These are phyloP conservation scores for Seira ritae DNA, from an alignment of 2,888 invertebrate genomes.

Conservation along the genomic window DNA sequence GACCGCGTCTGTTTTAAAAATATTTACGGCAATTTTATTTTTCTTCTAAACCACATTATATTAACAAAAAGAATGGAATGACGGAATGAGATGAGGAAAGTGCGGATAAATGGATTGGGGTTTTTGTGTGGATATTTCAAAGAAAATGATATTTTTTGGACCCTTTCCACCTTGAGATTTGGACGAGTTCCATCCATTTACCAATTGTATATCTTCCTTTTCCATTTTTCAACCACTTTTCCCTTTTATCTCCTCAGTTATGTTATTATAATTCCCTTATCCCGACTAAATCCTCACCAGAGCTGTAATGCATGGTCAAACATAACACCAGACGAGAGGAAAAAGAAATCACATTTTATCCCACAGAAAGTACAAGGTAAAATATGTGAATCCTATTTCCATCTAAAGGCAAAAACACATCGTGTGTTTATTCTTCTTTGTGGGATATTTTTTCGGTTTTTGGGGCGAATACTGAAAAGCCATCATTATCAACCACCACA, in stretches of 20 bases:
- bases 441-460: not conserved
- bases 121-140: conserved; percentile 62
- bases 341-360: conserved; percentile 16
- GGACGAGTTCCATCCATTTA: conserved; percentile 72
- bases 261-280: conserved; percentile 74
- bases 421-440: not conserved
- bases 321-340: conserved; percentile 12
- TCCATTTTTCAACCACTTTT: conserved; percentile 34
- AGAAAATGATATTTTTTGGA: conserved; percentile 73
- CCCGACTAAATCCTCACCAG: conserved; percentile 70
- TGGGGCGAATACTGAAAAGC: conserved; percentile 16
- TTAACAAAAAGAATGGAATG: not conserved
- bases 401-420: conserved; percentile 20
- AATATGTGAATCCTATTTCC: conserved; percentile 49
- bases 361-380: conserved; percentile 22
- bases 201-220: conserved; percentile 28
- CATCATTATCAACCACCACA: conserved; percentile 14
- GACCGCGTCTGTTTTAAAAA: no score
- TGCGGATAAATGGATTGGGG: conserved; percentile 58
- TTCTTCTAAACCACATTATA: no score
- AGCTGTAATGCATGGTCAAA: conserved; percentile 50
- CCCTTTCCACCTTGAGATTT: conserved; percentile 72
- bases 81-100: conserved; percentile 5
- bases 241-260: conserved; percentile 72
- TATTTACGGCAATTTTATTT: no score